phyloP scores from a whole-genome alignment of 2,113 vertebrate species.

The Dunckerocampus dactyliophorus region DNA sequence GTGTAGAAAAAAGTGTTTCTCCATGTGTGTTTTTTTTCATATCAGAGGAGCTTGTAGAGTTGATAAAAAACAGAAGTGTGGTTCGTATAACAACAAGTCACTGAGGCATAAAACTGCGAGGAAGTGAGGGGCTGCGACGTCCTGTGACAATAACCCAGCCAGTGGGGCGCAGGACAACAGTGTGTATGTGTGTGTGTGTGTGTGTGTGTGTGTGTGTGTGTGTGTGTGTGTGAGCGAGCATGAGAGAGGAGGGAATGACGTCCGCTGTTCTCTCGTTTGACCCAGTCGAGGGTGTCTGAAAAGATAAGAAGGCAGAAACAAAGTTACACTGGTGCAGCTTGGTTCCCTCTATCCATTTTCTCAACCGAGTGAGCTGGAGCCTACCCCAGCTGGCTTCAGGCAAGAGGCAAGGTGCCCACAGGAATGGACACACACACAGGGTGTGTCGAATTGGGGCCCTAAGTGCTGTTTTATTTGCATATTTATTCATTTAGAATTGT shows the following conservation, averaged over 20 bases:
- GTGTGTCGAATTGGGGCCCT: too few species aligned
- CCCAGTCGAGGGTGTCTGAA: conserved; percentile 47
- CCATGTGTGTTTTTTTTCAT: conserved; percentile 50
- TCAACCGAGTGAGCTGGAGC: too few species aligned
- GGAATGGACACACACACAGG: too few species aligned
- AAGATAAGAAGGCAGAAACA: conserved; percentile 9
- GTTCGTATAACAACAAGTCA: conserved; percentile 69
- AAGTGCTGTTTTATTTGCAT: too few species aligned
- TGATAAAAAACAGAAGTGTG: conserved; percentile 56
- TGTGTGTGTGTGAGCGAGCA: conserved; percentile 26
- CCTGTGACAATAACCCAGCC: conserved; percentile 64
- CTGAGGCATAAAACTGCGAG: conserved; percentile 63
- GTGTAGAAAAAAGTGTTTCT: conserved; percentile 66
- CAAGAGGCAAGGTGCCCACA: too few species aligned
- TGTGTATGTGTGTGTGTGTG: conserved; percentile 32
- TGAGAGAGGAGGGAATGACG: conserved; percentile 19
- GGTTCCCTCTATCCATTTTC: too few species aligned
- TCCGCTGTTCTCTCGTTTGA: conserved; percentile 57
- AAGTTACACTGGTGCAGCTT: too few species aligned
- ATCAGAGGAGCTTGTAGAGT: conserved; percentile 43
- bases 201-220: conserved; percentile 28
- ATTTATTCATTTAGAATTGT: too few species aligned
- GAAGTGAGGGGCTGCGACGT: conserved; percentile 32
- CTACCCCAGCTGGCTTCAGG: too few species aligned
- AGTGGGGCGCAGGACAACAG: conserved; percentile 59